These are phyloP conservation scores for Tragopan temminckii DNA, from an alignment of 2,797 vertebrate species.

Conservation along the genomic window DNA sequence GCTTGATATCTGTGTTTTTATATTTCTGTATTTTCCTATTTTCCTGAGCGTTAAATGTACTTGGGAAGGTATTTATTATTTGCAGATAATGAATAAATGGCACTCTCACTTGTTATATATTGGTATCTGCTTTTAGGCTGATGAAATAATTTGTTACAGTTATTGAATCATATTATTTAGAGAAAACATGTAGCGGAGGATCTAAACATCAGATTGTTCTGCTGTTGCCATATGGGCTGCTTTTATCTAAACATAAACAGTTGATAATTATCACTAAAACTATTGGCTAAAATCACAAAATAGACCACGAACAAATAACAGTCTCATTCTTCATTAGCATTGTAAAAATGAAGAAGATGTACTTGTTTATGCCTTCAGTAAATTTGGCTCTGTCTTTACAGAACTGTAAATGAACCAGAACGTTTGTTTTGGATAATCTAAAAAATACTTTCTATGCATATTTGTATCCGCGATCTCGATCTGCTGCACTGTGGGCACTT, in stretches of 20 bases:
- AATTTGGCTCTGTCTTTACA: conserved; percentile 36
- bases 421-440: conserved; percentile 40
- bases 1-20: not conserved
- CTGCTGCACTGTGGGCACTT: not conserved
- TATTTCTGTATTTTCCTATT: conserved; percentile 37
- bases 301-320: conserved; percentile 55
- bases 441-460: not conserved
- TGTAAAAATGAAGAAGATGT: conserved; percentile 49
- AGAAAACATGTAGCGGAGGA: conserved; percentile 64
- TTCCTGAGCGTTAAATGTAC: conserved; percentile 51
- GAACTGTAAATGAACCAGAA: conserved; percentile 60
- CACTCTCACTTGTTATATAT: conserved; percentile 40
- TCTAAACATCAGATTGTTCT: conserved; percentile 62
- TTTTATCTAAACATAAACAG: conserved; percentile 69
- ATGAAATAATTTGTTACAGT: conserved; percentile 71
- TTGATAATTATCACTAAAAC: conserved; percentile 53
- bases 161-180: conserved; percentile 73
- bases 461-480: not conserved
- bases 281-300: conserved; percentile 66
- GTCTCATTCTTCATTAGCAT: conserved; percentile 63
- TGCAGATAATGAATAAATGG: conserved; percentile 61
- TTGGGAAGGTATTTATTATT: conserved; percentile 42
- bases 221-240: conserved; percentile 60
- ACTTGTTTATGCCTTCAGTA: conserved; percentile 59
- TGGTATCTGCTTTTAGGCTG: conserved; percentile 58